These are phyloP conservation scores for Nothura maculosa DNA, from an alignment of 2,797 vertebrate genomes.

Conservation along the genomic window DNA sequence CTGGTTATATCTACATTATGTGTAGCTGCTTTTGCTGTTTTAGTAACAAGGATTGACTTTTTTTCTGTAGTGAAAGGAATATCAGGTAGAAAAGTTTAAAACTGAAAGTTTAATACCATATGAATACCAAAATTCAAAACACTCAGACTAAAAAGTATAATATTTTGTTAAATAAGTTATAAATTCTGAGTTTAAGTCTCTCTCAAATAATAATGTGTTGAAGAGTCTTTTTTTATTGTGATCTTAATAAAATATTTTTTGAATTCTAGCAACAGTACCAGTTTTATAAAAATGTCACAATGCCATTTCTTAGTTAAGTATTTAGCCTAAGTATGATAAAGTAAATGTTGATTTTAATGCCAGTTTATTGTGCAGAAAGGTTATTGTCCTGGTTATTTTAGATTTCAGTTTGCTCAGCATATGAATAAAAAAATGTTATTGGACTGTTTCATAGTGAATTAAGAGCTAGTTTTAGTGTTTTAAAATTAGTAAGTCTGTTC, in stretches of 20 bases:
- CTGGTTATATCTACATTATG: background rate
- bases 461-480: background rate
- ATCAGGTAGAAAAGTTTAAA: background rate
- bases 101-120: background rate
- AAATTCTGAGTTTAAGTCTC: background rate
- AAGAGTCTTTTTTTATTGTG: background rate
- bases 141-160: background rate
- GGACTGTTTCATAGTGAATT: background rate
- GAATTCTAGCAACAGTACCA: background rate
- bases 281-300: background rate
- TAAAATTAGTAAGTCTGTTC: background rate
- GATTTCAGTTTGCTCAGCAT: background rate
- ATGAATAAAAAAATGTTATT: background rate
- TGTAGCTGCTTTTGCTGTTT: background rate
- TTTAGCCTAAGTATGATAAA: background rate
- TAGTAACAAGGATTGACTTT: background rate
- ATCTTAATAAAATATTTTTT: background rate
- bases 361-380: background rate
- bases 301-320: background rate
- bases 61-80: background rate
- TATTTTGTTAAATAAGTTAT: background rate
- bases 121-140: background rate
- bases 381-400: background rate
- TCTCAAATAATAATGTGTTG: background rate
- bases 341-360: background rate